Evolutionary conservation across 2,797 vertebrate species (phyloP).

Genomic region (Lutjanus campechanus): DNA sequence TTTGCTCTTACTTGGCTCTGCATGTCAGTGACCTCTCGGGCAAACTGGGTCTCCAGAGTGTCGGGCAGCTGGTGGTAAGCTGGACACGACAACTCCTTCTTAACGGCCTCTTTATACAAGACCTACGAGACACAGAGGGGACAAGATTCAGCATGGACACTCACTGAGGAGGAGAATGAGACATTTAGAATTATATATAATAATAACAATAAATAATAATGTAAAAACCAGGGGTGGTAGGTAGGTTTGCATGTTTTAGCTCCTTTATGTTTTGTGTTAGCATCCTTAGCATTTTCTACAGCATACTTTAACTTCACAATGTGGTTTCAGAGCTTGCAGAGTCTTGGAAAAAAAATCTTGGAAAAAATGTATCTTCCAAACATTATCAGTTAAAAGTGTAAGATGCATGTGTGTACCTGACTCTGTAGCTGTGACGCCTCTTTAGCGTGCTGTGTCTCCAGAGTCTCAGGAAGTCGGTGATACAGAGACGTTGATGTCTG

Average conservation of each 20-base stretch:
- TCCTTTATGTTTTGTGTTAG: too few relatives aligned
- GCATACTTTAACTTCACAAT: not conserved
- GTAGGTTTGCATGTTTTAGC: not conserved
- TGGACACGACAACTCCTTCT: slow-evolving; percentile 57
- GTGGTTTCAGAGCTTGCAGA: not conserved
- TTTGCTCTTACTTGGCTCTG: slow-evolving; percentile 79
- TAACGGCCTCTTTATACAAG: slow-evolving; percentile 72
- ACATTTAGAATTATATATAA: not conserved
- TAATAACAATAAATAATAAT: not conserved
- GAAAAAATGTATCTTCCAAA: too few relatives aligned
- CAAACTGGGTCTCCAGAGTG: slow-evolving; percentile 74
- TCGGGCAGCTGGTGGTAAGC: slow-evolving; percentile 77
- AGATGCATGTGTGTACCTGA: slow-evolving; percentile 78
- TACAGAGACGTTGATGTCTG: slow-evolving; percentile 86
- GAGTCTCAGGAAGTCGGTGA: slow-evolving; percentile 89
- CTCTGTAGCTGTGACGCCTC: slow-evolving; percentile 90
- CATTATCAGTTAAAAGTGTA: not conserved
- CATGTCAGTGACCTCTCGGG: slow-evolving; percentile 63
- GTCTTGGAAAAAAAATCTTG: too few relatives aligned
- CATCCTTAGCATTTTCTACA: too few relatives aligned
- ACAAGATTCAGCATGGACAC: not conserved
- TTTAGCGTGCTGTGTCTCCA: slow-evolving; percentile 89
- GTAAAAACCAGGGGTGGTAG: too few relatives aligned
- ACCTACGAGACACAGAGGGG: slow-evolving; percentile 68
- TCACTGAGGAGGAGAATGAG: not conserved